A percentile compares a stretch with the other conserved stretches of the same genome.
Evolutionary conservation across 1,140 invertebrate species (phyloP).

Genomic region (Battus philenor): DNA sequence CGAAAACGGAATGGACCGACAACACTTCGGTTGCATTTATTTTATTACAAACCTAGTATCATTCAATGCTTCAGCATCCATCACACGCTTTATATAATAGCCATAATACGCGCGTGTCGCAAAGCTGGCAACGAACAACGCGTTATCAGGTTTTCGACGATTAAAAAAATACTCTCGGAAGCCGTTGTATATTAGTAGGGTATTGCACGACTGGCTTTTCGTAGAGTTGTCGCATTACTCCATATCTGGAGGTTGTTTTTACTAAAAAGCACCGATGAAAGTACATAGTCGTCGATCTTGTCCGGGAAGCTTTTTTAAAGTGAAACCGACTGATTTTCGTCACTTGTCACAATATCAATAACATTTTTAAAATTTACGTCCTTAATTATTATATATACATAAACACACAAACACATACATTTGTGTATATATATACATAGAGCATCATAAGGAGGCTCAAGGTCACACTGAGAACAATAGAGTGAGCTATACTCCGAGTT

Average conservation of each 20-base stretch:
- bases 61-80: constrained; percentile 21
- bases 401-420: no score
- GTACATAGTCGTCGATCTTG: constrained; percentile 16
- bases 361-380: no score
- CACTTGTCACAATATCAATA: no score
- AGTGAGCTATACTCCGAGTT: no score
- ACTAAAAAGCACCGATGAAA: constrained; percentile 20
- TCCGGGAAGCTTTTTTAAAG: constrained; percentile 12
- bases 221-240: constrained; percentile 10
- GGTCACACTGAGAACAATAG: no score
- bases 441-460: no score
- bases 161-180: constrained; percentile 2
- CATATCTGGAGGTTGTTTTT: constrained; percentile 20
- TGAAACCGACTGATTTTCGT: no score
- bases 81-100: constrained; percentile 12
- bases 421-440: no score
- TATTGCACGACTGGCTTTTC: constrained; percentile 20
- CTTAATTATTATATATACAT: no score
- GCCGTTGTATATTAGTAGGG: constrained; percentile 11
- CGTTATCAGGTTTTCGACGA: background rate
- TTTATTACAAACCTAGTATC: constrained; percentile 20
- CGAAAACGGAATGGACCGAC: constrained; percentile 33
- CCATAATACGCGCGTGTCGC: background rate
- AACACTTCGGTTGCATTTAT: constrained; percentile 27
- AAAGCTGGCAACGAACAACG: background rate